These are phyloP conservation scores for Leptothorax acervorum DNA, from an alignment of 2,888 invertebrate genomes.

Conservation along the genomic window DNA sequence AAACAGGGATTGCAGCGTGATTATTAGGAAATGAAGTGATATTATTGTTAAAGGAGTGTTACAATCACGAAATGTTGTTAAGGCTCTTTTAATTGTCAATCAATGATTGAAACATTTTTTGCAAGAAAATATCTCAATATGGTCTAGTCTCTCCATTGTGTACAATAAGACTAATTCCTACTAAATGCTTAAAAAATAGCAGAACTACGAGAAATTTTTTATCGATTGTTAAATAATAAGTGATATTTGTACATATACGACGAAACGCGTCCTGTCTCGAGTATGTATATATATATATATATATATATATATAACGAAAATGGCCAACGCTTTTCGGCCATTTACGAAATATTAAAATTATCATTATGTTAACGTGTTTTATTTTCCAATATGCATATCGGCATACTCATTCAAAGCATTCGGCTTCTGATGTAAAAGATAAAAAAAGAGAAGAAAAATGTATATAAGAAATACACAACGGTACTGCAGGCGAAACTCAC, in stretches of 20 bases:
- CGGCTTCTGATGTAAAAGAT: background rate
- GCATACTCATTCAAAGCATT: conserved; percentile 54
- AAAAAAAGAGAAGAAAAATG: background rate
- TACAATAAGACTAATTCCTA: conserved; percentile 73
- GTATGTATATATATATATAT: background rate
- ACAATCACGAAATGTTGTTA: conserved; percentile 31
- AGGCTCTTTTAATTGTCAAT: conserved; percentile 36
- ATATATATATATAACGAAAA: background rate
- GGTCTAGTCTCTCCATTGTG: conserved; percentile 78
- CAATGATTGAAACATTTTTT: conserved; percentile 38
- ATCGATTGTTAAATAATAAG: conserved; percentile 68
- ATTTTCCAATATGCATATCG: conserved; percentile 26
- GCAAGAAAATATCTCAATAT: conserved; percentile 57
- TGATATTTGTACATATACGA: conserved; percentile 50
- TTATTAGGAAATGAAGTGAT: conserved; percentile 40
- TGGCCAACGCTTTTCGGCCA: background rate
- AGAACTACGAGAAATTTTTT: conserved; percentile 65
- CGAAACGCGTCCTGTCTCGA: conserved; percentile 54
- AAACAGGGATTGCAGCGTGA: conserved; percentile 40
- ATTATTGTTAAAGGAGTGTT: conserved; percentile 46
- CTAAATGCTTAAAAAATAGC: conserved; percentile 58
- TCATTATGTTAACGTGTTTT: background rate
- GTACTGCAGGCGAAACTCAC: background rate
- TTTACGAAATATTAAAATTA: conserved; percentile 11
- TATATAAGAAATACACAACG: conserved; percentile 17